These are phyloP conservation scores for Syngnathoides biaculeatus DNA, from an alignment of 2,113 vertebrate species.

Conservation along the genomic window DNA sequence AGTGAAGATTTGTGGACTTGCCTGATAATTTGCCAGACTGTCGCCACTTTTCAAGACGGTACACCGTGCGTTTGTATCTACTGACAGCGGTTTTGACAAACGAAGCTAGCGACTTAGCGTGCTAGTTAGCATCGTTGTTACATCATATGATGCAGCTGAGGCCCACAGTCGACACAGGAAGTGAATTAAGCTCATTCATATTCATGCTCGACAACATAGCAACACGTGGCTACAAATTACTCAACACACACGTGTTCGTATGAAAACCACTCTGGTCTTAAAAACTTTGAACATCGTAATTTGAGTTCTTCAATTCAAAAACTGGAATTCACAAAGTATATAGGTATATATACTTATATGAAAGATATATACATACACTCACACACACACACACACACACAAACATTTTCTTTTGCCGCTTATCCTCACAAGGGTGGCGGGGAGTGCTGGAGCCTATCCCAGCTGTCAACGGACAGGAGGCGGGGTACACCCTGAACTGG, in stretches of 20 bases:
- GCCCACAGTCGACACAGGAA: slow-evolving; percentile 9
- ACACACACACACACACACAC: no score
- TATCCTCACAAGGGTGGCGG: no score
- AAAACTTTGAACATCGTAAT: neutral
- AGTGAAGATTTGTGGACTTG: slow-evolving; percentile 17
- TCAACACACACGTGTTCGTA: neutral
- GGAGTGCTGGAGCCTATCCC: no score
- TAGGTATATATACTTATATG: neutral
- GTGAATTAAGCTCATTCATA: neutral
- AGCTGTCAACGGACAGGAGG: no score
- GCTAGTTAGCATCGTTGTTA: slow-evolving; percentile 15
- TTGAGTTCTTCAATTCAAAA: neutral
- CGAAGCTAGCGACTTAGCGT: slow-evolving; percentile 47
- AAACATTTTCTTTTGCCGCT: no score
- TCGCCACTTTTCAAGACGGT: neutral
- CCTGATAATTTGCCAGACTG: slow-evolving; percentile 8
- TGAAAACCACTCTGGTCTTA: neutral
- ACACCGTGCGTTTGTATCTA: slow-evolving; percentile 9
- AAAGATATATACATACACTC: no score
- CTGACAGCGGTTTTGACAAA: slow-evolving; percentile 43
- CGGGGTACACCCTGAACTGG: no score
- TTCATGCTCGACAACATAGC: neutral
- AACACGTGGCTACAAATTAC: neutral
- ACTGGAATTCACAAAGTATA: neutral
- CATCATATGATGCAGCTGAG: slow-evolving; percentile 50